phyloP scores from a whole-genome alignment of 2,888 invertebrate genomes.

The Dexiosoma caninum region DNA sequence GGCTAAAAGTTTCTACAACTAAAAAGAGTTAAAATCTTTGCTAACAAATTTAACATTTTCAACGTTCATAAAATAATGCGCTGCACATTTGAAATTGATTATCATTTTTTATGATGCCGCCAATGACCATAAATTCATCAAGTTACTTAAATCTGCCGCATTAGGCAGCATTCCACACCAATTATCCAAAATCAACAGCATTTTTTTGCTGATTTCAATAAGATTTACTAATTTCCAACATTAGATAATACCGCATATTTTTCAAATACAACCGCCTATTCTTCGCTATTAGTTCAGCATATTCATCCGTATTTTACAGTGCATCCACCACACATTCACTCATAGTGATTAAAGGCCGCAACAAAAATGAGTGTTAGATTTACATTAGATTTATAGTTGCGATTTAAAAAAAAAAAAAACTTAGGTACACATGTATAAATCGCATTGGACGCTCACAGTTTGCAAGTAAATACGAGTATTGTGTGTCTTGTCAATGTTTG shows the following conservation, averaged over 20 bases:
- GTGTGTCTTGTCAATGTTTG: slow-evolving; percentile 31
- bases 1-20: too few species aligned
- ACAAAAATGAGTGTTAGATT: slow-evolving; percentile 32
- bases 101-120: too few species aligned
- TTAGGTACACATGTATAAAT: slow-evolving; percentile 5
- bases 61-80: not conserved
- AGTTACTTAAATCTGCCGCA: not conserved
- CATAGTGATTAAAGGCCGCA: slow-evolving; percentile 25
- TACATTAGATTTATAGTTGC: slow-evolving; percentile 22
- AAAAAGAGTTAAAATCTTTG: not conserved
- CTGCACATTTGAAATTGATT: not conserved
- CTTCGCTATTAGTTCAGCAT: not conserved
- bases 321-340: not conserved
- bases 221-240: slow-evolving; percentile 44
- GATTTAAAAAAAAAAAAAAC: slow-evolving; percentile 7
- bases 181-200: slow-evolving; percentile 23
- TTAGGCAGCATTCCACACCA: slow-evolving; percentile 16
- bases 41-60: not conserved
- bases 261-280: slow-evolving; percentile 22
- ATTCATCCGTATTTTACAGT: slow-evolving; percentile 3
- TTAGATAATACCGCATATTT: slow-evolving; percentile 34
- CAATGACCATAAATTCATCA: not conserved
- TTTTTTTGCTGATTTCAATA: slow-evolving; percentile 12
- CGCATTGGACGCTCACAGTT: not conserved
- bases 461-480: not conserved